Conservation (phyloP, 2,888 invertebrate genomes). For the Cacoxenus indagator region DNA sequence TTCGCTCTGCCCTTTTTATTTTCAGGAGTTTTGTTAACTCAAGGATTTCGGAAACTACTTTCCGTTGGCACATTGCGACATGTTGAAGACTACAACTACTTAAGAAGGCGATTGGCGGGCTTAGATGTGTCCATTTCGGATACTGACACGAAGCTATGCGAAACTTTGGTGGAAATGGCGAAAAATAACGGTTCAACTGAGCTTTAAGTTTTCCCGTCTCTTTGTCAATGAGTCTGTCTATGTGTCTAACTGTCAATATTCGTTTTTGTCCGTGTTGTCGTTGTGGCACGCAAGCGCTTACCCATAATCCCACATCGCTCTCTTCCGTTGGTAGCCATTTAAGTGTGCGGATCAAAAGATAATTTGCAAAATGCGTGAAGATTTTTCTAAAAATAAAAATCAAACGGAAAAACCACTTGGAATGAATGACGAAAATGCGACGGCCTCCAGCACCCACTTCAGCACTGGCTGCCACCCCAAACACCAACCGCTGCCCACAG, state of each 20-base stretch:
- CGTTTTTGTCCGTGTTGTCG: too few species aligned
- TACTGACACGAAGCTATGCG: constrained; percentile 10
- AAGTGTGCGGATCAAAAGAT: constrained; percentile 68
- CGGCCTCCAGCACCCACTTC: background rate
- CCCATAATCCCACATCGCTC: constrained; percentile 41
- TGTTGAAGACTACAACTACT: constrained; percentile 62
- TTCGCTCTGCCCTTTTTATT: constrained; percentile 27
- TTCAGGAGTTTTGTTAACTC: constrained; percentile 55
- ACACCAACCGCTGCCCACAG: constrained; percentile 39
- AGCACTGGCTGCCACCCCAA: constrained; percentile 29
- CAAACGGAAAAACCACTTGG: background rate
- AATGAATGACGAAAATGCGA: background rate
- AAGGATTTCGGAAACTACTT: constrained; percentile 66
- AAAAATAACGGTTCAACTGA: constrained; percentile 10
- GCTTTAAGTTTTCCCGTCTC: constrained; percentile 22
- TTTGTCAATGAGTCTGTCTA: too few species aligned
- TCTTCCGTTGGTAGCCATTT: constrained; percentile 42
- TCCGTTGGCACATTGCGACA: constrained; percentile 48
- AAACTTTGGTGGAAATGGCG: constrained; percentile 24
- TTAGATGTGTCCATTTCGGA: constrained; percentile 48
- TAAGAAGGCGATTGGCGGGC: constrained; percentile 66
- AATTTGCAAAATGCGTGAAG: constrained; percentile 67
- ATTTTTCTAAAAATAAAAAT: constrained; percentile 52
- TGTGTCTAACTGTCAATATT: constrained; percentile 21
- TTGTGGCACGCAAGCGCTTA: too few species aligned